These are phyloP conservation scores for Siphonodentalium dalli DNA, from an alignment of 2,888 invertebrate genomes.

Conservation along the genomic window DNA sequence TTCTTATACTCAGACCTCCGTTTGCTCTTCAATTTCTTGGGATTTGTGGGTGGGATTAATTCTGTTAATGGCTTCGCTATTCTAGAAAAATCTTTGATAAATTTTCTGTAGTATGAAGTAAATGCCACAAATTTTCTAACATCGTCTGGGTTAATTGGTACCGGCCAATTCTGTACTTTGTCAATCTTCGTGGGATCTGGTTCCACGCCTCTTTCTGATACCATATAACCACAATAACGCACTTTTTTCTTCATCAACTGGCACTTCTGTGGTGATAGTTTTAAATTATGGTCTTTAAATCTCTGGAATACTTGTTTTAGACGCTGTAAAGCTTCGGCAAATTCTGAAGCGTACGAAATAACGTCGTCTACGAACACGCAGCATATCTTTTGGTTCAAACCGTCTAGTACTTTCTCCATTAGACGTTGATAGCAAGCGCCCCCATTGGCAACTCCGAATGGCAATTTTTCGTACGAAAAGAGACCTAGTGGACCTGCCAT, in stretches of 20 bases:
- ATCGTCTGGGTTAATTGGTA: neutral
- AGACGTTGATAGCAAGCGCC: no score
- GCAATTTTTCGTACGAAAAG: neutral
- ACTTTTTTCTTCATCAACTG: no score
- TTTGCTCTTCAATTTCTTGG: no score
- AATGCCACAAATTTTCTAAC: neutral
- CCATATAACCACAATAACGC: neutral
- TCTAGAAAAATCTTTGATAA: no score
- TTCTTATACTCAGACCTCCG: no score
- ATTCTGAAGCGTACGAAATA: neutral
- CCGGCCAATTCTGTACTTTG: neutral
- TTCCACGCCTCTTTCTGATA: neutral
- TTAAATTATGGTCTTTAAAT: neutral
- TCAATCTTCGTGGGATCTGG: neutral
- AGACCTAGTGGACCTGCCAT: neutral
- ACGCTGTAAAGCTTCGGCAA: neutral
- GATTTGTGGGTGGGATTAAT: no score
- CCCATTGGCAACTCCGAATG: neutral
- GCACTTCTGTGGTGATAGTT: neutral
- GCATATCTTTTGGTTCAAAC: no score
- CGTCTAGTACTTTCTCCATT: no score
- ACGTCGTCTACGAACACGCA: no score
- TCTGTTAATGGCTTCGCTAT: no score
- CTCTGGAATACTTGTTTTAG: neutral
- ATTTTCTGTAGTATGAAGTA: no score